Conservation (phyloP, 2,888 invertebrate genomes). For the Schizaphis graminum region DNA sequence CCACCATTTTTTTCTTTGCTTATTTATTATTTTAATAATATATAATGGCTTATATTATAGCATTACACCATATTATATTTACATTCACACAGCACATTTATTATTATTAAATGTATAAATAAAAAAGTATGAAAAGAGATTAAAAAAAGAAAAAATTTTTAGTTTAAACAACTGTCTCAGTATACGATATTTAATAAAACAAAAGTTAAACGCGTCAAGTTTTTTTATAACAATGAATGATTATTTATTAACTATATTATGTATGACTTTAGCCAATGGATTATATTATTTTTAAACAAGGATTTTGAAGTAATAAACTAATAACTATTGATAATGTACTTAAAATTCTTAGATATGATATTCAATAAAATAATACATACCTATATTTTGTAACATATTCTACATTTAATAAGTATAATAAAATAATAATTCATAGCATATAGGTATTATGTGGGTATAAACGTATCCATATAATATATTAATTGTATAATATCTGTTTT, state of each 20-base stretch:
- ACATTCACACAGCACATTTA: constrained; percentile 9
- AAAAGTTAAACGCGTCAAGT: neutral
- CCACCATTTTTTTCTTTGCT: neutral
- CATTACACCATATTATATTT: constrained; percentile 10
- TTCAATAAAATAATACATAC: neutral
- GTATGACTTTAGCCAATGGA: neutral
- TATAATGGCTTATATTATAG: neutral
- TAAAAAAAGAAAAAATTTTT: constrained; percentile 29
- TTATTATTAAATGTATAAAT: constrained; percentile 26
- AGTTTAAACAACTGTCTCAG: neutral
- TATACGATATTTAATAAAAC: neutral
- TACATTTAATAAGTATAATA: neutral
- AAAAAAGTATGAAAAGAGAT: constrained; percentile 6
- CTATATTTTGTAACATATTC: neutral
- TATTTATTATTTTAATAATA: neutral
- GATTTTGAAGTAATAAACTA: neutral
- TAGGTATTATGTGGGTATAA: neutral
- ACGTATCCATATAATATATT: neutral
- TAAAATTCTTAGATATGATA: neutral
- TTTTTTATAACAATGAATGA: neutral
- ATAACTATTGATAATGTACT: neutral
- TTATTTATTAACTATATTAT: too few relatives aligned
- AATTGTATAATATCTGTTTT: neutral
- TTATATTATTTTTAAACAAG: neutral
- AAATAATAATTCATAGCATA: neutral